Evolutionary conservation across 2,797 vertebrate species (phyloP).

Genomic region (Diplodus sargus): DNA sequence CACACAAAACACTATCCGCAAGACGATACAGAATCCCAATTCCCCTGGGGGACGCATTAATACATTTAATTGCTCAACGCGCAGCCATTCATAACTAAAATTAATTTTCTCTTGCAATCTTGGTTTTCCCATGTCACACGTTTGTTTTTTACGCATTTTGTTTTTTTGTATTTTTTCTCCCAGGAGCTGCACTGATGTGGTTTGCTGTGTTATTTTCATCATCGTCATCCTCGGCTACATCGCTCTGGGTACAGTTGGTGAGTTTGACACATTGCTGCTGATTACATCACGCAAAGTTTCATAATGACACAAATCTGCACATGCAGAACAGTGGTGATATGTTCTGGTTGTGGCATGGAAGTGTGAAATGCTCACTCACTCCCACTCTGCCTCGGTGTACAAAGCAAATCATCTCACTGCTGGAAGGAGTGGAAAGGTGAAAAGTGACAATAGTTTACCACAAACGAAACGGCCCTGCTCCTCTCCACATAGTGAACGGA

Average conservation of each 20-base stretch:
- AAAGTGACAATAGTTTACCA: slow-evolving; percentile 1
- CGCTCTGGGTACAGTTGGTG: slow-evolving; percentile 92
- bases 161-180: slow-evolving; percentile 49
- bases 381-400: not conserved
- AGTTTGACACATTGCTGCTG: slow-evolving; percentile 79
- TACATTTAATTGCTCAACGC: not conserved
- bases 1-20: not conserved
- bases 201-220: slow-evolving; percentile 94
- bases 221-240: slow-evolving; percentile 93
- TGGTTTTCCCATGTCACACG: slow-evolving; percentile 10
- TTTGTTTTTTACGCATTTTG: slow-evolving; percentile 13
- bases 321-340: slow-evolving; percentile 20
- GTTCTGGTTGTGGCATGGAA: slow-evolving; percentile 3
- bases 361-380: slow-evolving; percentile 21
- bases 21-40: not conserved
- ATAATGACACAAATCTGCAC: slow-evolving; percentile 30
- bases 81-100: not conserved
- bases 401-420: not conserved
- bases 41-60: not conserved
- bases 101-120: slow-evolving; percentile 26
- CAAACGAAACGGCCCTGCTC: not conserved
- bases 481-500: not conserved
- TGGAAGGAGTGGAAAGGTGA: slow-evolving; percentile 6
- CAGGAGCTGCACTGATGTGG: slow-evolving; percentile 93
- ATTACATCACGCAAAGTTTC: slow-evolving; percentile 60